Conservation (phyloP, 2,113 vertebrate genomes). For the Polyodon spathula region DNA sequence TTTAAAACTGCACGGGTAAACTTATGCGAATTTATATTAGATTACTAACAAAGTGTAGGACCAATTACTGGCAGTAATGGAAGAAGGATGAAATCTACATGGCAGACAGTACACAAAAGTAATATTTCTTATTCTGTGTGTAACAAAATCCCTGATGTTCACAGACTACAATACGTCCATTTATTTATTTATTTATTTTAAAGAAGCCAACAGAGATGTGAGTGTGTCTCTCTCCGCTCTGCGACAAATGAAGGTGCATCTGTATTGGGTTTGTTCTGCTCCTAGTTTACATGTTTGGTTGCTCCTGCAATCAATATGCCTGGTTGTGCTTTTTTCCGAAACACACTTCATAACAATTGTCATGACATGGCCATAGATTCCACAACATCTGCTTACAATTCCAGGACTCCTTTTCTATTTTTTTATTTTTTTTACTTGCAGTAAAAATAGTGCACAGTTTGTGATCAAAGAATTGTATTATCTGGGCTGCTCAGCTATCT, state of each 20-base stretch:
- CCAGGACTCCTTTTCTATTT: slow-evolving; percentile 11
- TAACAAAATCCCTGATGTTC: not conserved
- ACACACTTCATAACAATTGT: slow-evolving; percentile 26
- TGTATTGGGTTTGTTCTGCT: slow-evolving; percentile 24
- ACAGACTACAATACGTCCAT: no score
- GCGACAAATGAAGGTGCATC: slow-evolving; percentile 17
- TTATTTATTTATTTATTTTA: no score
- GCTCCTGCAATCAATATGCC: slow-evolving; percentile 20
- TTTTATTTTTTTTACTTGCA: slow-evolving; percentile 1
- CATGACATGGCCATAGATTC: slow-evolving; percentile 28
- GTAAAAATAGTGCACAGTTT: slow-evolving; percentile 12
- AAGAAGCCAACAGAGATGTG: slow-evolving; percentile 4
- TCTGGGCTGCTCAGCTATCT: not conserved
- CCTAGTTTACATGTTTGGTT: slow-evolving; percentile 11
- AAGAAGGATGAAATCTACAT: not conserved
- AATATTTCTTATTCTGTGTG: slow-evolving; percentile 1
- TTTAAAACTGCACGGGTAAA: not conserved
- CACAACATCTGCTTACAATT: slow-evolving; percentile 21
- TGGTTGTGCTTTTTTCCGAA: slow-evolving; percentile 15
- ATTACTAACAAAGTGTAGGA: not conserved
- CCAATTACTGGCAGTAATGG: slow-evolving; percentile 5
- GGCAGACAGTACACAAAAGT: not conserved
- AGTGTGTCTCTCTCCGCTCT: slow-evolving; percentile 17
- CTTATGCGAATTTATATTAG: slow-evolving; percentile 4
- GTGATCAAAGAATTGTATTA: slow-evolving; percentile 19